phyloP scores from a whole-genome alignment of 1,140 invertebrate species.

The Leptonema lineaticorne region DNA sequence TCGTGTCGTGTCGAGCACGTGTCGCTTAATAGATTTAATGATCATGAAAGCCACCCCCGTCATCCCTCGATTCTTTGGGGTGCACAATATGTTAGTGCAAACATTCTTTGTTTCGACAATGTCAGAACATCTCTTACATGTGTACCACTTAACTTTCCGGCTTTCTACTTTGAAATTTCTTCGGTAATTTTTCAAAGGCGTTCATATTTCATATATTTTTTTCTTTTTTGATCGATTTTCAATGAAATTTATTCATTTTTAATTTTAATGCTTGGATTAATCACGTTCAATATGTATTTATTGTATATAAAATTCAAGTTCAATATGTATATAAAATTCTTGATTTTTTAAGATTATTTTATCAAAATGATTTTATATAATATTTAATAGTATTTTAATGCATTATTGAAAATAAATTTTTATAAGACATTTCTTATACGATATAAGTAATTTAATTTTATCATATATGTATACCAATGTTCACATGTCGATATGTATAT shows the following conservation, averaged over 20 bases:
- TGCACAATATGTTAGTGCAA: slow-evolving; percentile 24
- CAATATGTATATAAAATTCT: too few species aligned
- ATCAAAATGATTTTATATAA: too few species aligned
- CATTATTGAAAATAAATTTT: too few species aligned
- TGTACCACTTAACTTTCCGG: too few species aligned
- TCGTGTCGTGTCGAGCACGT: slow-evolving; percentile 4
- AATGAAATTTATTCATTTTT: neutral
- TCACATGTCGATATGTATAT: neutral
- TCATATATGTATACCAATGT: too few species aligned
- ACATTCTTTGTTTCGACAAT: slow-evolving; percentile 25
- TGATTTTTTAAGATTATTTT: too few species aligned
- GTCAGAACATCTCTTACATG: slow-evolving; percentile 17
- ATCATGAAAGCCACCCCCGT: slow-evolving; percentile 12
- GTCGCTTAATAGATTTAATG: slow-evolving; percentile 30
- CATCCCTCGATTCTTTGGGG: neutral
- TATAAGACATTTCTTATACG: too few species aligned
- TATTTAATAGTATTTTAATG: too few species aligned
- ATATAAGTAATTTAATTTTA: too few species aligned
- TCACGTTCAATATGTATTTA: too few species aligned
- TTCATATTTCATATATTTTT: neutral
- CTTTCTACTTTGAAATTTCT: neutral
- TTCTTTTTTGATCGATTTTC: neutral
- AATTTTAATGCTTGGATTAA: neutral
- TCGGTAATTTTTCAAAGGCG: too few species aligned
- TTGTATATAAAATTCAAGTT: too few species aligned